Evolutionary conservation across 2,797 vertebrate species (phyloP).

Genomic region (Xenops minutus): DNA sequence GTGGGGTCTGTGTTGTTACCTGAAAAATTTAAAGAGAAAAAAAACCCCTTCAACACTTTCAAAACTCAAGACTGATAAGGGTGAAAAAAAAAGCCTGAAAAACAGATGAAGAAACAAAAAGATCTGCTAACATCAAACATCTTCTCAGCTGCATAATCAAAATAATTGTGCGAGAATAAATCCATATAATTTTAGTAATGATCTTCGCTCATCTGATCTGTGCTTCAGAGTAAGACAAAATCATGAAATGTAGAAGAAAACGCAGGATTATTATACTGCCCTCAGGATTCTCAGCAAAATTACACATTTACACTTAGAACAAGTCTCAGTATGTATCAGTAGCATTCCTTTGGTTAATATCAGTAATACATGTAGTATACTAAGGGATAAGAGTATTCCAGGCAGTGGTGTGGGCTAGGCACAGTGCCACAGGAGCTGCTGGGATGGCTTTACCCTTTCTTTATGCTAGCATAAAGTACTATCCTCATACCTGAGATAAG

Average conservation of each 20-base stretch:
- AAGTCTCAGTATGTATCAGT: no score
- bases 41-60: neutral
- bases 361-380: neutral
- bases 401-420: neutral
- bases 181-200: neutral
- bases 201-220: neutral
- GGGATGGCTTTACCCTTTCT: neutral
- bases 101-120: neutral
- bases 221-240: neutral
- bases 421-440: neutral
- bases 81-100: neutral
- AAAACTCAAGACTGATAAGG: neutral
- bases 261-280: fast-evolving
- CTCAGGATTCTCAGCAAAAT: neutral
- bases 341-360: neutral
- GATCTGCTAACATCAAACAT: neutral
- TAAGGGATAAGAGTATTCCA: neutral
- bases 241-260: neutral
- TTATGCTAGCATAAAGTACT: neutral
- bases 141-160: neutral
- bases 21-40: neutral
- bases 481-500: neutral
- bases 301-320: neutral
- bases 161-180: neutral
- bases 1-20: neutral